Conservation (phyloP, 2,888 invertebrate species). For the Perdita meconis region DNA sequence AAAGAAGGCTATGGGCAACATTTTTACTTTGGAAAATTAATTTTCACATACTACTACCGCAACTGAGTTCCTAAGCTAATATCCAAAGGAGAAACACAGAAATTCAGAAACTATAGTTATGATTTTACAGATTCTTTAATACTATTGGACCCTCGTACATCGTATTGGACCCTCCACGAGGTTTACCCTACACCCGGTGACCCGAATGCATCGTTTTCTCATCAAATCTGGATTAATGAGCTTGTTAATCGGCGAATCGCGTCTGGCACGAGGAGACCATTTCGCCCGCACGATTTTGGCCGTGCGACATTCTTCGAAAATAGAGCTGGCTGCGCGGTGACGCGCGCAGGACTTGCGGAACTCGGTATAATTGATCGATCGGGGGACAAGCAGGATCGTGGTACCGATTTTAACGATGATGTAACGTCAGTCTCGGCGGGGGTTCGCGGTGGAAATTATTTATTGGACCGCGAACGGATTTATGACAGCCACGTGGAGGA, state of each 20-base stretch:
- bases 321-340: slow-evolving; percentile 77
- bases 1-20: too few species aligned
- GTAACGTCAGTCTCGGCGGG: neutral
- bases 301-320: slow-evolving; percentile 79
- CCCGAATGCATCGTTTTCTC: slow-evolving; percentile 9
- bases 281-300: slow-evolving; percentile 73
- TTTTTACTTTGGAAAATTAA: neutral
- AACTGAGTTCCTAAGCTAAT: neutral
- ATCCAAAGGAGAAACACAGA: too few species aligned
- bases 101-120: neutral
- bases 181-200: too few species aligned
- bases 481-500: slow-evolving; percentile 41
- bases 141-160: neutral
- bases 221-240: slow-evolving; percentile 46
- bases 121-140: neutral
- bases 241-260: slow-evolving; percentile 34
- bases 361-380: slow-evolving; percentile 31
- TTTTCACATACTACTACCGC: neutral
- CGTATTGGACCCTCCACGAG: too few species aligned
- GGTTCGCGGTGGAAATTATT: slow-evolving; percentile 48
- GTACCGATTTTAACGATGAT: slow-evolving; percentile 36
- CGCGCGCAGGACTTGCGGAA: slow-evolving; percentile 41
- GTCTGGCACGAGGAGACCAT: slow-evolving; percentile 52
- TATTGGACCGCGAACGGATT: slow-evolving; percentile 33
- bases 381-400: neutral